Conservation (phyloP, 2,113 vertebrate species). For the Muntiacus muntjak region DNA sequence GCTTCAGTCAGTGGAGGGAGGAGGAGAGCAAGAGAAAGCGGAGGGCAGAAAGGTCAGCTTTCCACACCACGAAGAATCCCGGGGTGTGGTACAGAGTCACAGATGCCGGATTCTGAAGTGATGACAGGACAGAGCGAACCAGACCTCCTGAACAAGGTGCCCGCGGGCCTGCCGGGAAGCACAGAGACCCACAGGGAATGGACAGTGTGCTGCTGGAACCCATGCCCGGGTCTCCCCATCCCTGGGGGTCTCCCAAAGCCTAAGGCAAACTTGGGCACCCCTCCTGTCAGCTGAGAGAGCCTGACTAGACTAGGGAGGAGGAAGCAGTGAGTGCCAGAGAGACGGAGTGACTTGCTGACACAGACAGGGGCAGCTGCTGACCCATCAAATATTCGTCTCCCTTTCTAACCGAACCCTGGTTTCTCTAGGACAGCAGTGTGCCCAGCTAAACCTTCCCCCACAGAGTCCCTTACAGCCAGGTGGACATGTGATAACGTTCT, state of each 20-base stretch:
- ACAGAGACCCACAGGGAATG: neutral
- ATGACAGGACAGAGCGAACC: neutral
- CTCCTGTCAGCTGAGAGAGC: neutral
- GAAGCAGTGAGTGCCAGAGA: neutral
- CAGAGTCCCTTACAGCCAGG: neutral
- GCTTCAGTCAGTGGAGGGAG: neutral
- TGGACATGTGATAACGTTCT: neutral
- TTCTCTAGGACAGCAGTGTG: neutral
- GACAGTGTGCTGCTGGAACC: neutral
- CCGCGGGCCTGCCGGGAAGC: neutral
- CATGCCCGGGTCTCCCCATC: neutral
- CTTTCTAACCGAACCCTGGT: neutral
- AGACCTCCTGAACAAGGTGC: neutral
- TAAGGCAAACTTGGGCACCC: neutral
- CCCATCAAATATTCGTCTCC: neutral
- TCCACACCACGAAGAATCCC: neutral
- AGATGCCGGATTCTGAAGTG: neutral
- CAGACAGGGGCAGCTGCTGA: neutral
- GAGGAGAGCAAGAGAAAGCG: neutral
- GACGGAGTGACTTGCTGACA: neutral
- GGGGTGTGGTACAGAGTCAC: neutral
- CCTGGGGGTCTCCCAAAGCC: neutral
- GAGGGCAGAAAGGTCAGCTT: neutral
- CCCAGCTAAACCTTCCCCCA: neutral
- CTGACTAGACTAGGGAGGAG: neutral